These are phyloP conservation scores for Morinoia aosen DNA, from an alignment of 2,888 invertebrate species.

Conservation along the genomic window DNA sequence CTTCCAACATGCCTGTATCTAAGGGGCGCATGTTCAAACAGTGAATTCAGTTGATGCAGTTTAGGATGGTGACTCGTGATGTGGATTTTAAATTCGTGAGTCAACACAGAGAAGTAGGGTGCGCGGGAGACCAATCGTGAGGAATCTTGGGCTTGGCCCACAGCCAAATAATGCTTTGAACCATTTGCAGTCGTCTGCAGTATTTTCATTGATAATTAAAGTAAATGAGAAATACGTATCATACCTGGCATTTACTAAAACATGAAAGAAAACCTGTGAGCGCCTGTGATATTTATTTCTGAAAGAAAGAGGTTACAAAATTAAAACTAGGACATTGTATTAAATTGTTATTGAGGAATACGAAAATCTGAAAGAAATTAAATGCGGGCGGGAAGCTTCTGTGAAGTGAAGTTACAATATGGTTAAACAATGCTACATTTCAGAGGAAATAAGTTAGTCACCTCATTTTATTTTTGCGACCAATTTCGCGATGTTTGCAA, in stretches of 20 bases:
- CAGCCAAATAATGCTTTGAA: neutral
- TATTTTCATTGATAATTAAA: neutral
- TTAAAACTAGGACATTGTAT: neutral
- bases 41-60: neutral
- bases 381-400: neutral
- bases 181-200: neutral
- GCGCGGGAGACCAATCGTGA: neutral
- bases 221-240: neutral
- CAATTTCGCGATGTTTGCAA: too few relatives aligned
- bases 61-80: neutral
- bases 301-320: neutral
- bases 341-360: neutral
- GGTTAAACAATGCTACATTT: too few relatives aligned
- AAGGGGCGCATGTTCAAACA: neutral
- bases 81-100: neutral
- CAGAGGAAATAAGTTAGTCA: too few relatives aligned
- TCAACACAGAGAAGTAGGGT: neutral
- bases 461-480: too few relatives aligned
- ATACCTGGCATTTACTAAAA: neutral
- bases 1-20: neutral
- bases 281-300: neutral
- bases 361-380: neutral
- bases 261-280: neutral
- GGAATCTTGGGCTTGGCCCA: slow-evolving; percentile 26
- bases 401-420: neutral